Base-by-base conservation (phyloP, 2,113 vertebrate species). In the Chloropsis cyanopogon region DNA sequence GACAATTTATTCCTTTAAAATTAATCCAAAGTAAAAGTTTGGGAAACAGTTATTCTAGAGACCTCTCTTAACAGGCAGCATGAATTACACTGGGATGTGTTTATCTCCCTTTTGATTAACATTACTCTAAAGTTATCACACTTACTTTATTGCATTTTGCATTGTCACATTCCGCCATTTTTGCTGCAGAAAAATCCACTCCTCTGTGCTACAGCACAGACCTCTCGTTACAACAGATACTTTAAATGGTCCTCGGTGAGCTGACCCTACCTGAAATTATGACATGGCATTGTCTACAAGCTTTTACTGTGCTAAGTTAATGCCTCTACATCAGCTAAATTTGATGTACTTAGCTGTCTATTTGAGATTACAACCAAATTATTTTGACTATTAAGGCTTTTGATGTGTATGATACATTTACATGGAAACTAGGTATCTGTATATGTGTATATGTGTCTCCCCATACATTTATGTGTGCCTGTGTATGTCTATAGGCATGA, bases 151-250 rank as follows among this genome's bases (percentile, higher is more conserved):
- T 76, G 11, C 11, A 14, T 68, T 60, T 76, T 41, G 5, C 11
- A 24, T n/a, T 69, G 28, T 44, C 11, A 52, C 7, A 18, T 26
- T 72, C 28, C 14, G 33, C 5, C 7, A 20, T 10, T 90, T 87
- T 39, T 56, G 3, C 24, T 57, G 16, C 13, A 70, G 68, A 88
- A 82, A 71, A 29, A 14, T 53, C 25, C 35, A 71, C 22, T 76
- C 6, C 3, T 7, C 11, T 37, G 11, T 11, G 25, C 20, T 61
- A 7, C 10, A 81, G 13, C 10, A 57, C 10, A 73, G 28, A 60
- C 0, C 6, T 31, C 20, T 46, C 2, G 1, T 53, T 84, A 6
- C 2, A n/a, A n/a, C 7, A 56, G 11, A 17, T 9, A 19, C 1
- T 60, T 91, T 42, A 41, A 71, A 33, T 8, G 5, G 2, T 37